phyloP scores from a whole-genome alignment of 2,113 vertebrate genomes.

The Rhea pennata region DNA sequence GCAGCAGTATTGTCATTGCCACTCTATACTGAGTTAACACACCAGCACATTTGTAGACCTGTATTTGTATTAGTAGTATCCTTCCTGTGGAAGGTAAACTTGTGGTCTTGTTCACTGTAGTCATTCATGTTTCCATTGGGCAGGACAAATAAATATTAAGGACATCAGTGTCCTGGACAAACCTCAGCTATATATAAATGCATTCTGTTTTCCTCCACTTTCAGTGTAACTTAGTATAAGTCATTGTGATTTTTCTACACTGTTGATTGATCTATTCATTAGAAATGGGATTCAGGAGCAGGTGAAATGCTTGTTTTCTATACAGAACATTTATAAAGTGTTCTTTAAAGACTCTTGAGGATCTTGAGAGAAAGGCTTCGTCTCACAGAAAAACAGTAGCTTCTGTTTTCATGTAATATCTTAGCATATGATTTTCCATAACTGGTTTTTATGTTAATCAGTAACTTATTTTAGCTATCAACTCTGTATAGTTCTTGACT shows the following conservation, averaged over 20 bases:
- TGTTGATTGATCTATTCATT: neutral
- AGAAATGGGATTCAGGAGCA: neutral
- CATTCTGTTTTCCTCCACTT: neutral
- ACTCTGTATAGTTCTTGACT: neutral
- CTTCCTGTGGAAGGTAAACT: conserved; percentile 3
- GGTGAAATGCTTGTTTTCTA: neutral
- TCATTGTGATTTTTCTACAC: neutral
- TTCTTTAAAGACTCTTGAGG: neutral
- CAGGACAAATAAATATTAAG: neutral
- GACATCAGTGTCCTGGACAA: neutral
- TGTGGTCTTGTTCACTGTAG: neutral
- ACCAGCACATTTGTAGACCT: neutral
- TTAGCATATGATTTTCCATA: neutral
- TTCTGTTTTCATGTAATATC: neutral
- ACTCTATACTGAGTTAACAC: neutral
- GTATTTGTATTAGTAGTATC: neutral
- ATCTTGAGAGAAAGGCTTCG: neutral
- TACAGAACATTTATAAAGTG: neutral
- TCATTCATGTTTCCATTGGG: neutral
- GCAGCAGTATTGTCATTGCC: neutral
- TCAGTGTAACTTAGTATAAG: neutral
- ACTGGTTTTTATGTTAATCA: neutral
- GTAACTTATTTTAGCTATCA: neutral
- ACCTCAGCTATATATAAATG: neutral
- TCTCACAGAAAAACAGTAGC: neutral